Base-by-base conservation (phyloP, 1,140 invertebrate species). In the Drosophila eugracilis region DNA sequence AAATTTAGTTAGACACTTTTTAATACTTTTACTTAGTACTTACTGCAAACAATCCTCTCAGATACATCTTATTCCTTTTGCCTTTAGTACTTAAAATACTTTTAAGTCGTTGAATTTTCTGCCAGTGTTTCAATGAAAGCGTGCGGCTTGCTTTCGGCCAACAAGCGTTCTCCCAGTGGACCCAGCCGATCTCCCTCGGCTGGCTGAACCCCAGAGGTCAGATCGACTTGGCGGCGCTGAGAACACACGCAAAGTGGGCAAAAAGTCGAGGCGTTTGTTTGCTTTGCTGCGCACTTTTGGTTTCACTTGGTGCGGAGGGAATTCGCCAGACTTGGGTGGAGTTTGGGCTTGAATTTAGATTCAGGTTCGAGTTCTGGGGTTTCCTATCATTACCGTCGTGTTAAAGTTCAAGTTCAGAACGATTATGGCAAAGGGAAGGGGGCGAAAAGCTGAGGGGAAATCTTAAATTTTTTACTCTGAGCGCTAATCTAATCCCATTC, bases 181-280 rank as follows among this genome's bases (percentile, higher is more conserved):
- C 10, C 21, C 19, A 6, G 30, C 21, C 19, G 17, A 47, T 50
- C 28, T 26, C n/a, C 26, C 9, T 22, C 12, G 15, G 30, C 50
- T 55, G 41, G 19, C 21, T 55, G 47, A 60, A 57, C 63, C 58
- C 73, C 71, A 86, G 58, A 89, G 83, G 83, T 88, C 83, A 89
- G 66, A 60, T 45, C 49, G 44, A 44, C 71, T 63, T 39, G 34
- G 34, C 59, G 73, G 75, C 70, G 62, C 78, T 78, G 69, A 78
- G 83, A 88, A 88, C 83, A 88, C 84, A 88, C 83, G 75, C 83
- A 88, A 89, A 89, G 83, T 83, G 83, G 80, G 74, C 83, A 75
- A 86, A 86, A 72, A 49, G 62, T 53, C 62, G 63, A 55, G 55
- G 54, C 71, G 65, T 81, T 88, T 81, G 74, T 84, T 84, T 75